Percentiles rank a stretch among this genome's conserved stretches.
Evolutionary conservation across 1,140 invertebrate species (phyloP).

Genomic region (Euglossa dilemma): DNA sequence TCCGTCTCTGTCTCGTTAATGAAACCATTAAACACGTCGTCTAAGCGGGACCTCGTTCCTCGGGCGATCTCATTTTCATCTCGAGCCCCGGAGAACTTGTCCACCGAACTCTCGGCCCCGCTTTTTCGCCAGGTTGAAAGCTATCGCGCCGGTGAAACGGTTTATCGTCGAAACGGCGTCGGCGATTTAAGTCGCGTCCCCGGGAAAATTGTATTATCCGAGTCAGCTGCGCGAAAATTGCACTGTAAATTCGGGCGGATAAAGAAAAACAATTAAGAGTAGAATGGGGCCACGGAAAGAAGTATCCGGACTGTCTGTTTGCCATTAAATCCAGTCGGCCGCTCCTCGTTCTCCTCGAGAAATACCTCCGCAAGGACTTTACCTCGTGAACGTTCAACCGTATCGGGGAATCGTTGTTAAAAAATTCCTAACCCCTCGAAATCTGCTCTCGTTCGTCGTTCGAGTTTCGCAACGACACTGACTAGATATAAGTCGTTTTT

Average conservation of each 20-base stretch:
- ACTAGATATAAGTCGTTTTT: too few species aligned
- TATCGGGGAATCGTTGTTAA: background rate
- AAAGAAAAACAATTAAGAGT: slow-evolving; percentile 37
- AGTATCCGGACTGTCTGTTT: background rate
- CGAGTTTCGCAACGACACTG: too few species aligned
- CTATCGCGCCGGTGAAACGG: slow-evolving; percentile 5
- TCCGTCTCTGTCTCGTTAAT: slow-evolving; percentile 57
- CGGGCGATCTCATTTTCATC: slow-evolving; percentile 67
- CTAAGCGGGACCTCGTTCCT: slow-evolving; percentile 57
- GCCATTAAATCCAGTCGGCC: background rate
- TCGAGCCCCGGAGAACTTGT: slow-evolving; percentile 43
- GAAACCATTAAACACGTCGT: slow-evolving; percentile 71
- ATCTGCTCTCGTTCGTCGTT: too few species aligned
- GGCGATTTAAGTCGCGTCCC: slow-evolving; percentile 36
- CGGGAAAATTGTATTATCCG: slow-evolving; percentile 42
- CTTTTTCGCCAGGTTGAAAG: slow-evolving; percentile 47
- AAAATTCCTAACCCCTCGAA: too few species aligned
- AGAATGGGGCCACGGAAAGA: background rate
- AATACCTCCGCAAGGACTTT: background rate
- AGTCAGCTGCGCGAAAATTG: slow-evolving; percentile 41
- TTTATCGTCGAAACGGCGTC: slow-evolving; percentile 34
- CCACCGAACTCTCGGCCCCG: slow-evolving; percentile 11
- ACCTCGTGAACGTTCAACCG: background rate
- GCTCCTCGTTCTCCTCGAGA: background rate
- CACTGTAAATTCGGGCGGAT: slow-evolving; percentile 28